These are phyloP conservation scores for Vombatus ursinus DNA, from an alignment of 2,113 vertebrate species.

Conservation along the genomic window DNA sequence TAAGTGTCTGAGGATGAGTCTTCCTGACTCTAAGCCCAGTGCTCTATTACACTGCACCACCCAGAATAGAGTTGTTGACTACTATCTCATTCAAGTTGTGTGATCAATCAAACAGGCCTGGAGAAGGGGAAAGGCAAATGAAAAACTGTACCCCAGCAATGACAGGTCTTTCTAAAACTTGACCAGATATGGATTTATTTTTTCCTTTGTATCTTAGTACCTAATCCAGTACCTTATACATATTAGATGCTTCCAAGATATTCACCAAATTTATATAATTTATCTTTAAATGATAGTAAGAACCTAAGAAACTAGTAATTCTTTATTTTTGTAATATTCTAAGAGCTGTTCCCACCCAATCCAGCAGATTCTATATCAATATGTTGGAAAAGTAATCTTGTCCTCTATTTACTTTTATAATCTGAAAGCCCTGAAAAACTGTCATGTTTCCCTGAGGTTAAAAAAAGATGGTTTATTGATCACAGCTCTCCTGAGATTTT, in stretches of 20 bases:
- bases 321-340: not conserved
- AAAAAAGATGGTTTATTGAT: slow-evolving; percentile 67
- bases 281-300: not conserved
- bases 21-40: no score
- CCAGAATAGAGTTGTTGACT: not conserved
- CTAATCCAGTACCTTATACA: not conserved
- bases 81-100: not conserved
- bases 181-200: not conserved
- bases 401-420: slow-evolving; percentile 35
- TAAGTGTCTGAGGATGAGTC: no score
- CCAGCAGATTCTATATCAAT: not conserved
- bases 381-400: not conserved
- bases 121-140: not conserved
- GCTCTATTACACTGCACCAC: no score
- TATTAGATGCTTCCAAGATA: not conserved
- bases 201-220: not conserved
- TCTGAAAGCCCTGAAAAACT: slow-evolving; percentile 42
- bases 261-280: not conserved
- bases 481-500: slow-evolving; percentile 56
- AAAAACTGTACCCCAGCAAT: not conserved
- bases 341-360: not conserved
- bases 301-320: not conserved
- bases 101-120: not conserved
- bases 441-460: slow-evolving; percentile 48
- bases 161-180: not conserved